A percentile compares a stretch with the other conserved stretches of the same genome.
phyloP scores from a whole-genome alignment of 1,140 invertebrate genomes.

The Cardiocondyla obscurior region DNA sequence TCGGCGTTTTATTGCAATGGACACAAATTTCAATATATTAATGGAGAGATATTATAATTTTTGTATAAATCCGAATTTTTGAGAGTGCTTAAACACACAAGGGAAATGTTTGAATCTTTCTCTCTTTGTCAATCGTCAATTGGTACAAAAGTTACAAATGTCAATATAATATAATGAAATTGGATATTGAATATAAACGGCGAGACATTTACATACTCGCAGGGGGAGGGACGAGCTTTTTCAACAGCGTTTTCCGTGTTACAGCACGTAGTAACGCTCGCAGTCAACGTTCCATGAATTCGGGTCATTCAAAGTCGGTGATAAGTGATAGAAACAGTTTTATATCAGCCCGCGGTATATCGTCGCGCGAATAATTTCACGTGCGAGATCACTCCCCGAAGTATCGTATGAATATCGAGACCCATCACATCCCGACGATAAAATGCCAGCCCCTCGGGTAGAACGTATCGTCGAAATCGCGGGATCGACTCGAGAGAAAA shows the following conservation, averaged over 20 bases:
- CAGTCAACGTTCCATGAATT: background rate
- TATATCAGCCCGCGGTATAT: background rate
- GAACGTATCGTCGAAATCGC: constrained; percentile 17
- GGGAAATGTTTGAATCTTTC: background rate
- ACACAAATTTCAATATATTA: background rate
- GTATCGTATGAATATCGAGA: constrained; percentile 26
- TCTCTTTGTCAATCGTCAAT: background rate
- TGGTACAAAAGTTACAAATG: background rate
- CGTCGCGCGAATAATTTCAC: constrained; percentile 20
- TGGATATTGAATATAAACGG: background rate
- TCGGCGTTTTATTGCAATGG: background rate
- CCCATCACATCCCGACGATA: background rate
- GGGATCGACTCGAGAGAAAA: constrained; percentile 16
- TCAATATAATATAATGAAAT: background rate
- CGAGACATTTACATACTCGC: background rate
- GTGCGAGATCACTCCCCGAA: constrained; percentile 5
- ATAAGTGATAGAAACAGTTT: constrained; percentile 19
- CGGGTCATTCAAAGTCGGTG: background rate
- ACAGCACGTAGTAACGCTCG: background rate
- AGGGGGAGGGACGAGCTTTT: background rate
- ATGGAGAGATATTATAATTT: background rate
- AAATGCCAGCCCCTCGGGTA: background rate
- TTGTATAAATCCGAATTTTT: background rate
- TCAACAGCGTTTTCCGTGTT: background rate
- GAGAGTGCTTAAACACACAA: background rate